These are phyloP conservation scores for Caradrina kadenii DNA, from an alignment of 2,888 invertebrate species.

Conservation along the genomic window DNA sequence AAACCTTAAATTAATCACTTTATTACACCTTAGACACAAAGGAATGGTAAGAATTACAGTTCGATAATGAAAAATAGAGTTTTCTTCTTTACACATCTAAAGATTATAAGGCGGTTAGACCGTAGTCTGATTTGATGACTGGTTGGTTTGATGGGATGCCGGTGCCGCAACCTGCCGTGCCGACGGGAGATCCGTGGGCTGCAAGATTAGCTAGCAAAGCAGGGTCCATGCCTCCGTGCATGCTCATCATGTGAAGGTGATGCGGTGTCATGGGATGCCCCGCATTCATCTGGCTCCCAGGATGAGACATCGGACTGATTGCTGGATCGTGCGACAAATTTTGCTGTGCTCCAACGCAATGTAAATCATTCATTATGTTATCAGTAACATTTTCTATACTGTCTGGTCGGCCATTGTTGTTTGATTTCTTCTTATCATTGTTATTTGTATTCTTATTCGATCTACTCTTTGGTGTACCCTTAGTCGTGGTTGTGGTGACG, in stretches of 20 bases:
- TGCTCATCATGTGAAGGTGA: constrained; percentile 87
- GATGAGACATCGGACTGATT: constrained; percentile 89
- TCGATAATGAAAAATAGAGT: constrained; percentile 87
- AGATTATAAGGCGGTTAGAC: constrained; percentile 94
- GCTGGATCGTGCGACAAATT: constrained; percentile 86
- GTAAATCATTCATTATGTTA: constrained; percentile 91
- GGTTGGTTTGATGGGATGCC: constrained; percentile 86
- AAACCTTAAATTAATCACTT: constrained; percentile 85
- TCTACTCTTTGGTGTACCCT: constrained; percentile 92
- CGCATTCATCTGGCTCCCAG: constrained; percentile 85
- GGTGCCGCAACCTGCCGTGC: constrained; percentile 86
- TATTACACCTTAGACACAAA: constrained; percentile 87
- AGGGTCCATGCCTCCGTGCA: constrained; percentile 87
- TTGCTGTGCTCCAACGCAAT: constrained; percentile 89
- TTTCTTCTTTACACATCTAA: constrained; percentile 84
- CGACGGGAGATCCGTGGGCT: constrained; percentile 90
- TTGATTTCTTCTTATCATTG: constrained; percentile 89
- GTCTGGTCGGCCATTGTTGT: constrained; percentile 90
- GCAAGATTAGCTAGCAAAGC: constrained; percentile 87
- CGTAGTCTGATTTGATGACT: constrained; percentile 96
- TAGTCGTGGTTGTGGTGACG: constrained; percentile 91
- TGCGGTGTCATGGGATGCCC: constrained; percentile 90
- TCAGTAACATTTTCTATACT: constrained; percentile 92
- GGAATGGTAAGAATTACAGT: constrained; percentile 88
- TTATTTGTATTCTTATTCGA: constrained; percentile 90